phyloP scores from a whole-genome alignment of 1,140 invertebrate species.

The Adelges cooleyi region DNA sequence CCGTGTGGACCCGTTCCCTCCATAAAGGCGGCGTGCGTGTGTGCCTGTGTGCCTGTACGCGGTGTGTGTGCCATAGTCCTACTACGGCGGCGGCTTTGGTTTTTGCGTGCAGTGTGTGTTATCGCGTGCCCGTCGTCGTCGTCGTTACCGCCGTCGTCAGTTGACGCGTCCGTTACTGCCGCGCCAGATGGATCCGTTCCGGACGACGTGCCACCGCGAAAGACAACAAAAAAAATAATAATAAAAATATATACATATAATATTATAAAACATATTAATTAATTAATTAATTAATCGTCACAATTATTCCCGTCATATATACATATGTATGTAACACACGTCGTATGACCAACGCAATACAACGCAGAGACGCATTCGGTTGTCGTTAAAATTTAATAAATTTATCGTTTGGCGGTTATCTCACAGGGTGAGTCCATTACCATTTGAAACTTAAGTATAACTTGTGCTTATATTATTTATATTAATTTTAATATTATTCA shows the following conservation, averaged over 20 bases:
- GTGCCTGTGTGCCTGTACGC: not conserved
- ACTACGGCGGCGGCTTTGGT: too few relatives aligned
- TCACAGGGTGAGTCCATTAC: conserved; percentile 12
- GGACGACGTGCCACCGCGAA: not conserved
- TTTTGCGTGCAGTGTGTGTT: too few relatives aligned
- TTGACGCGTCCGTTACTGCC: not conserved
- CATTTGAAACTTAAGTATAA: too few relatives aligned
- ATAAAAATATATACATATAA: too few relatives aligned
- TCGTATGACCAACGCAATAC: not conserved
- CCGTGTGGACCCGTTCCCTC: too few relatives aligned
- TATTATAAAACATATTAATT: too few relatives aligned
- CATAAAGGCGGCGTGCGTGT: not conserved
- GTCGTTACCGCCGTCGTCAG: not conserved
- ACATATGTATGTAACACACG: not conserved
- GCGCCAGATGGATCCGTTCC: conserved; percentile 14
- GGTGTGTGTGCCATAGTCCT: too few relatives aligned
- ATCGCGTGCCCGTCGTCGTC: not conserved
- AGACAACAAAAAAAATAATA: too few relatives aligned
- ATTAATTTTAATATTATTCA: too few relatives aligned
- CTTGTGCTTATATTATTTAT: too few relatives aligned
- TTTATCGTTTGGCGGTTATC: conserved; percentile 11
- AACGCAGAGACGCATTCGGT: not conserved
- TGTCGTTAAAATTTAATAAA: not conserved
- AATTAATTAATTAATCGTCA: too few relatives aligned
- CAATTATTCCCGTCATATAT: not conserved